Base-by-base conservation (phyloP, 64 coral and sea anemone species). In the Montipora foliosa region DNA sequence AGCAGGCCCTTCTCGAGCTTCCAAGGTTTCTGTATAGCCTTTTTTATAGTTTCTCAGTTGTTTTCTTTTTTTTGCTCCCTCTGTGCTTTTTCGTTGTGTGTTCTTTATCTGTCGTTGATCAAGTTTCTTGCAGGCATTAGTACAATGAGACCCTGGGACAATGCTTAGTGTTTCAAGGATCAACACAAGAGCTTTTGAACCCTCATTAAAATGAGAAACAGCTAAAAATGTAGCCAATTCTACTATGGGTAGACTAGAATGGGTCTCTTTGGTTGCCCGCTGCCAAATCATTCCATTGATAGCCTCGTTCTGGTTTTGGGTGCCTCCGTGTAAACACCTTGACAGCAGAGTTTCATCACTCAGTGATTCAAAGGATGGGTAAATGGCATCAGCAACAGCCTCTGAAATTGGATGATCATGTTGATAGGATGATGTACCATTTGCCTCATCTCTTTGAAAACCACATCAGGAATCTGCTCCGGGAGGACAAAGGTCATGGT, bases 281-380 rank as follows among this genome's bases (percentile, higher is more conserved):
- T 91, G 89, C 94, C 89, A 95, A 44, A 95, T 87, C 3, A 95
- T 77, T 6, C 74, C 89, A 91, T 91, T 95, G 81, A 71, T 29
- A 29, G 29, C 29, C 1, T 29, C 29, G 29, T 29, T 29, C 29
- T 29, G 29, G 29, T 29, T 29, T 29, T 29, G 29, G 29, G 94
- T 95, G 17, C 87, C 87, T 22, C 88, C 89, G 88, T 95, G 94
- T 4, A 95, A 49, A 87, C 94, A 95, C 19, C 51, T 12, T 37
- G 19, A 14, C 14, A 95, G 83, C 45, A 95, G 89, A 72, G 80
- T 45, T 61, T 82, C 72, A 79, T 87, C 66, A 80, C 81, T 91
- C 74, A 14, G 6, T 88, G 45, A 47, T 52, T 87, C 49, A 88
- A 89, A 91, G 8, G 37, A 75, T 8, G 88, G 73, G 29, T 55